Evolutionary conservation across 2,888 invertebrate genomes (phyloP), one percentile per base, ranked within the genome.

Genomic region (Eristalinus sepulchralis): DNA sequence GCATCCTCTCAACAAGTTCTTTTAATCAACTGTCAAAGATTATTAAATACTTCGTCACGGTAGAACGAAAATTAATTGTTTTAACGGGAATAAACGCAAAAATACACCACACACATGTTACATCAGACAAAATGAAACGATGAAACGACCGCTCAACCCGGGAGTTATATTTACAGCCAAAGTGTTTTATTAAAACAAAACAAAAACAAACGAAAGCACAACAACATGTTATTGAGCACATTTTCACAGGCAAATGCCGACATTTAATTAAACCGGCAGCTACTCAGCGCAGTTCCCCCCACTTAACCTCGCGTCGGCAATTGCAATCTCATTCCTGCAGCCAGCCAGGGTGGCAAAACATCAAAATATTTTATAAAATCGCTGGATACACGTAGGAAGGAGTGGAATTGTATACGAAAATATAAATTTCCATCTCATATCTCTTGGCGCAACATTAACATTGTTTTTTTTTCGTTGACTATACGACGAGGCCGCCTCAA

Each of bases 391-490:
- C 39, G 39, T 17, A 47, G 47, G 17, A 47, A 17, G 47, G 17
- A 47, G 47, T 17, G 47, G 17, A 47, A 47, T 17, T 47, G 47
- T 47, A 17, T 47, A 27, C 36, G 36, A 62, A 20, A 66, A 80
- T 39, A 80, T 67, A 72, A 72, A 59, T 79, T 71, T 66, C 39
- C 57, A 71, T 66, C 27, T 79, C 79, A 66, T 79, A 67, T 75
- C 63, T 68, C 47, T n/a, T 47, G 47, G 60, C 77, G 68, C 53
- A 13, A 60, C 55, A 62, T 62, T 62, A 68, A 47, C 64, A 57
- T 66, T 75, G 31, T 10, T 24, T 71, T 27, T n/a, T 22, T 22
- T n/a, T n/a, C n/a, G 33, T 22, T 20, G 22, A 34, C 47, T 47
- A 6, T 8, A 47, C 47, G 47, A 17, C 6, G 47, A 47, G 17